A percentile compares a stretch with the other conserved stretches of the same genome.
Conservation (phyloP, 1,140 invertebrate species). For the Ips typographus region DNA sequence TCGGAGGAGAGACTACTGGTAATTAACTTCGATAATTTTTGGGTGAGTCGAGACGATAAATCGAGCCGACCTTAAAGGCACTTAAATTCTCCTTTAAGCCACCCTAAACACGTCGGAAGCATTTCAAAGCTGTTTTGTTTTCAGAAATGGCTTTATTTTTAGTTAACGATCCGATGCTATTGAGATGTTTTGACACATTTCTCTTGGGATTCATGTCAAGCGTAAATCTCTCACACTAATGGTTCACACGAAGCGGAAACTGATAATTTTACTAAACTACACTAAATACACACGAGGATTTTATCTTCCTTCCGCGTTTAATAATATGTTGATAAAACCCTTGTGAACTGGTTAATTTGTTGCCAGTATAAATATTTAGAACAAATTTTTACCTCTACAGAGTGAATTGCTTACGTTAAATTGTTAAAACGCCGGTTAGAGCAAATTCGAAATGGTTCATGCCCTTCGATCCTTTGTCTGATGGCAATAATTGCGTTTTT, state of each 20-base stretch:
- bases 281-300: slow-evolving; percentile 5
- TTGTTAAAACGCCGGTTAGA: background rate
- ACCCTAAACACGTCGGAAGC: slow-evolving; percentile 19
- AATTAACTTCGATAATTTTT: slow-evolving; percentile 18
- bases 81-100: slow-evolving; percentile 11
- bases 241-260: slow-evolving; percentile 42
- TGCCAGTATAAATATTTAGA: no score
- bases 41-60: slow-evolving; percentile 12
- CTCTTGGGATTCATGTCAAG: slow-evolving; percentile 46
- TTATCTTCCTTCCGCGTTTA: slow-evolving; percentile 26
- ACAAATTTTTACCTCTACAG: background rate
- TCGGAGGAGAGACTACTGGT: no score
- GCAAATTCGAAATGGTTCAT: background rate
- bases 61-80: slow-evolving; percentile 1
- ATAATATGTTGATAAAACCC: slow-evolving; percentile 13
- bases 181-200: slow-evolving; percentile 43
- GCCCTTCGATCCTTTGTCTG: background rate
- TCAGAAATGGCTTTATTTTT: slow-evolving; percentile 38
- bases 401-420: background rate
- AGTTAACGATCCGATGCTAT: slow-evolving; percentile 37
- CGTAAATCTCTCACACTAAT: slow-evolving; percentile 47
- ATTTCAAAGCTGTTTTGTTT: slow-evolving; percentile 27
- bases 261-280: slow-evolving; percentile 41
- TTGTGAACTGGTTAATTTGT: slow-evolving; percentile 14
- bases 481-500: background rate